These are phyloP conservation scores for Megalops atlanticus DNA, from an alignment of 2,113 vertebrate genomes.

Conservation along the genomic window DNA sequence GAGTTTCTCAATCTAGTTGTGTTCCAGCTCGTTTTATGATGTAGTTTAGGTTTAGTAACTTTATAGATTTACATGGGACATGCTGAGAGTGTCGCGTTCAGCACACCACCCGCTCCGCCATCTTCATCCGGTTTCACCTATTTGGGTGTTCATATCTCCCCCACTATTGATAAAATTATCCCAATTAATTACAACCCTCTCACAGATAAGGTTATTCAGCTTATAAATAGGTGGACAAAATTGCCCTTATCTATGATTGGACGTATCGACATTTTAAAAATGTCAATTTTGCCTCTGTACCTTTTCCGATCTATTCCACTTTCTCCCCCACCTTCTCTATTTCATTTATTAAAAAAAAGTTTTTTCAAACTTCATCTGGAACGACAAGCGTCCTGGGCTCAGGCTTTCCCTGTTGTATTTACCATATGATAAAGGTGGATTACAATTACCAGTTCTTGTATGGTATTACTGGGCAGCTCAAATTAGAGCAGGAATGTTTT, in stretches of 20 bases:
- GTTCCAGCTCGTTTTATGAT: too few species aligned
- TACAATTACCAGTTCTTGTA: conserved; percentile 6
- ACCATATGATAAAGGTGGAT: background rate
- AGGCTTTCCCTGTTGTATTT: background rate
- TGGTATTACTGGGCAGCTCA: conserved; percentile 12
- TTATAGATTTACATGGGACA: too few species aligned
- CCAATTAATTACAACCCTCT: conserved; percentile 1
- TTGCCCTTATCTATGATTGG: conserved; percentile 6
- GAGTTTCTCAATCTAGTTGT: too few species aligned
- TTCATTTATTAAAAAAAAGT: background rate
- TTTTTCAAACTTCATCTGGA: background rate
- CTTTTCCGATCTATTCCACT: background rate
- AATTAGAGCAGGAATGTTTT: conserved; percentile 3
- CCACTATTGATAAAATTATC: too few species aligned
- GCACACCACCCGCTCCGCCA: too few species aligned
- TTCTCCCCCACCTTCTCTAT: background rate
- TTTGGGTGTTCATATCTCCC: too few species aligned
- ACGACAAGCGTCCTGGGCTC: background rate
- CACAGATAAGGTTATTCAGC: background rate
- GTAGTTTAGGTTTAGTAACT: too few species aligned
- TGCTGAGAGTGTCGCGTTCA: too few species aligned
- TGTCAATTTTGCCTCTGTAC: background rate
- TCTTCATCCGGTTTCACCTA: conserved; percentile 1
- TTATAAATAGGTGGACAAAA: conserved; percentile 4
- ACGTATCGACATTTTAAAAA: background rate